These are phyloP conservation scores for Cataglyphis albicans DNA, from an alignment of 2,888 invertebrate species.

Conservation along the genomic window DNA sequence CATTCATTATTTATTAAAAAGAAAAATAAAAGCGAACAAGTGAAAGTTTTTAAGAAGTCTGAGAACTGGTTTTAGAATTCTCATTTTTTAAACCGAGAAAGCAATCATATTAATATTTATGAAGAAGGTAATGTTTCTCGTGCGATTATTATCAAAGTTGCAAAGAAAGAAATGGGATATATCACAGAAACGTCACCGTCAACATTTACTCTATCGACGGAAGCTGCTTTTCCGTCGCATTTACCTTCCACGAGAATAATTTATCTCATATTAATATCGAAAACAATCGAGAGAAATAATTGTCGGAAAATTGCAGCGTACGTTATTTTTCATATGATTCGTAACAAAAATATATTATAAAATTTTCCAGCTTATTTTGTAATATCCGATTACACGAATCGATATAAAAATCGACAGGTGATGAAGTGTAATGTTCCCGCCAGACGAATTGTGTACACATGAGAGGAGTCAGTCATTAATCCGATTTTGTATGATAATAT, in stretches of 20 bases:
- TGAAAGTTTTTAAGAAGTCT: not conserved
- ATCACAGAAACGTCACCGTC: not conserved
- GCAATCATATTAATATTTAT: conserved; percentile 16
- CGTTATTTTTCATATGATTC: not conserved
- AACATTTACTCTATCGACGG: not conserved
- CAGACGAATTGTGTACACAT: not conserved
- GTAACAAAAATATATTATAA: conserved; percentile 34
- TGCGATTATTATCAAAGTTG: not conserved
- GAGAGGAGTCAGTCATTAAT: conserved; percentile 31
- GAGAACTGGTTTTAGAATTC: not conserved
- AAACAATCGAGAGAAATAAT: conserved; percentile 13
- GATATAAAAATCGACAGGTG: conserved; percentile 39
- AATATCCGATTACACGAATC: conserved; percentile 51
- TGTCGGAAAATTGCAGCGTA: conserved; percentile 15
- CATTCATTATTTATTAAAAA: not conserved
- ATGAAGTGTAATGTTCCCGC: conserved; percentile 36
- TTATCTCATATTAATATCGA: conserved; percentile 15
- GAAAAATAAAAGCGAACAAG: not conserved
- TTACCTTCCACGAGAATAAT: conserved; percentile 17
- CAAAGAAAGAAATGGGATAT: not conserved
- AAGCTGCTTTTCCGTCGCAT: conserved; percentile 22
- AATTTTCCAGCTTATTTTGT: conserved; percentile 24
- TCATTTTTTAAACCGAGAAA: conserved; percentile 2
- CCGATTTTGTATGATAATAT: conserved; percentile 49
- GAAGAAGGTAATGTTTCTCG: not conserved